Percentiles rank a stretch among this genome's conserved stretches.
These are phyloP conservation scores for Condylura cristata DNA, from an alignment of 2,113 vertebrate genomes.

Conservation along the genomic window DNA sequence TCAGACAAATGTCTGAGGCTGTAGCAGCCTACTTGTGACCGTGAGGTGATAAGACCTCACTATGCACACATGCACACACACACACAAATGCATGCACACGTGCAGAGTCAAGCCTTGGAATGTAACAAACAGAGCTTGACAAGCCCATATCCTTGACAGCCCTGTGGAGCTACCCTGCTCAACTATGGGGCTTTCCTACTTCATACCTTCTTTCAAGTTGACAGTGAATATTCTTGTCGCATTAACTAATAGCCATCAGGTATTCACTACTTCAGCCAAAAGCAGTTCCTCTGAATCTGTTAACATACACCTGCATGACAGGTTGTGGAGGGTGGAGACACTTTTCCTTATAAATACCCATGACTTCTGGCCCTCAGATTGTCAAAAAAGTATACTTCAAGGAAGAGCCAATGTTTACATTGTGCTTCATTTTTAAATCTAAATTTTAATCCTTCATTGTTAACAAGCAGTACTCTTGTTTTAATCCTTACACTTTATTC, in stretches of 20 bases:
- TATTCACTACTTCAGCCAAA: background rate
- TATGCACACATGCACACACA: background rate
- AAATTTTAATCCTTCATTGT: background rate
- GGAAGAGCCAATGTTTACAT: background rate
- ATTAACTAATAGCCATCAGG: background rate
- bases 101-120: background rate
- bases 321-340: background rate
- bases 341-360: background rate
- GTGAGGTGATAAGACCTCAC: background rate
- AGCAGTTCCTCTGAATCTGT: background rate
- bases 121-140: background rate
- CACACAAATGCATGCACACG: background rate
- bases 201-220: background rate
- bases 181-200: background rate
- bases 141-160: background rate
- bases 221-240: background rate
- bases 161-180: background rate
- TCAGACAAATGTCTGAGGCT: background rate
- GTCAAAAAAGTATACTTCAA: background rate
- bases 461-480: background rate
- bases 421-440: background rate
- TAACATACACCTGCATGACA: background rate
- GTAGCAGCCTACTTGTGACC: background rate
- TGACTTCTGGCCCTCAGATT: background rate
- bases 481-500: constrained; percentile 14